phyloP scores from a whole-genome alignment of 2,113 vertebrate species.

The Phalacrocorax brasilianus region DNA sequence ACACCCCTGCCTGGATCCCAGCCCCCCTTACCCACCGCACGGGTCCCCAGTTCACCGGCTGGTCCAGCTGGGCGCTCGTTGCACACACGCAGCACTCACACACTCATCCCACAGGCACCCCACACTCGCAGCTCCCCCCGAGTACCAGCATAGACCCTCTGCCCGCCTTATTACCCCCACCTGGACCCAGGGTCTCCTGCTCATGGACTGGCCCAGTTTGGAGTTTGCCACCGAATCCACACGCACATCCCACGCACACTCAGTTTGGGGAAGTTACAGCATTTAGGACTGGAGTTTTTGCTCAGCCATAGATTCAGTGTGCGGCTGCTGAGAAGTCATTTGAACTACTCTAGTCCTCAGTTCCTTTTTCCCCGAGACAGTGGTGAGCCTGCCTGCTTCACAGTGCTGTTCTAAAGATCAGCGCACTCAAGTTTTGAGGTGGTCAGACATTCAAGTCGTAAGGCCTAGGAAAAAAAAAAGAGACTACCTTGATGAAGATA shows the following conservation, averaged over 20 bases:
- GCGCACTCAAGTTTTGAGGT: background rate
- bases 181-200: background rate
- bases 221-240: background rate
- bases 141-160: background rate
- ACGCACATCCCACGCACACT: rapidly evolving
- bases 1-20: rapidly evolving
- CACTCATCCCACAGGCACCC: rapidly evolving
- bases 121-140: rapidly evolving
- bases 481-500: background rate
- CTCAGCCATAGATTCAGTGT: background rate
- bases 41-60: rapidly evolving
- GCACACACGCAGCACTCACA: background rate
- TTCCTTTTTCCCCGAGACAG: background rate
- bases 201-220: rapidly evolving
- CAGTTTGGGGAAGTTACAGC: rapidly evolving
- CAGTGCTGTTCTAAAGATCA: background rate
- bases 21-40: rapidly evolving
- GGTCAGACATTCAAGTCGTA: background rate
- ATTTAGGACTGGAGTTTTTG: background rate
- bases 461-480: background rate
- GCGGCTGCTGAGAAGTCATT: background rate
- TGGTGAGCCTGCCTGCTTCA: background rate
- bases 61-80: rapidly evolving
- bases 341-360: background rate
- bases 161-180: background rate